Conservation (phyloP, 2,113 vertebrate genomes). For the Dendropsophus ebraccatus region DNA sequence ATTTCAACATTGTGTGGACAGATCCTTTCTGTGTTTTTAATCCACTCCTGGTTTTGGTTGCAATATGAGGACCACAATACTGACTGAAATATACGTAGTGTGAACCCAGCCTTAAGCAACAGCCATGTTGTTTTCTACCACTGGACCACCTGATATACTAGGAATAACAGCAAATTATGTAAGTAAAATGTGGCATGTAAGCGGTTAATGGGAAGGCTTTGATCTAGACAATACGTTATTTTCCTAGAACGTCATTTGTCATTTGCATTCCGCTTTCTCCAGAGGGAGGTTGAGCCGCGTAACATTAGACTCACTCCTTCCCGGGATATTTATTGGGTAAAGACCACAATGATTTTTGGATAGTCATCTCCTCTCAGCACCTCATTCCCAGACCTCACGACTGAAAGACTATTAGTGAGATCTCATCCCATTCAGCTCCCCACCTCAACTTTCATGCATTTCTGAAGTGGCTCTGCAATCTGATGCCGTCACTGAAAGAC, state of each 20-base stretch:
- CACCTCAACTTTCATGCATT: constrained; percentile 34
- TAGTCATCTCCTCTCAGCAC: constrained; percentile 21
- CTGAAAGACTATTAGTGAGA: constrained; percentile 17
- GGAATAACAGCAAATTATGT: no score
- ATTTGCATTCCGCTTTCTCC: constrained; percentile 20
- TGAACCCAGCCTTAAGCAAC: no score
- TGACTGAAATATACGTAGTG: no score
- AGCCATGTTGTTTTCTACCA: no score
- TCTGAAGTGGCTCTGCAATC: constrained; percentile 11
- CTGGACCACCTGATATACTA: neutral
- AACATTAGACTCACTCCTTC: constrained; percentile 2
- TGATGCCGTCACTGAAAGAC: constrained; percentile 18
- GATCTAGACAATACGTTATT: neutral
- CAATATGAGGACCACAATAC: no score
- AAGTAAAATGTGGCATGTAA: neutral
- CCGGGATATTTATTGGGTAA: neutral
- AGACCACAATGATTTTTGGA: constrained; percentile 16
- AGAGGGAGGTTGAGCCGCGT: neutral
- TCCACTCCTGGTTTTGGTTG: no score
- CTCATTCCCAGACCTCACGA: constrained; percentile 16
- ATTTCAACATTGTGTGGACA: no score
- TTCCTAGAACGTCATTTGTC: constrained; percentile 10
- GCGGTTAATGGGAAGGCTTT: neutral
- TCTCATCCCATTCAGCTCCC: constrained; percentile 19
- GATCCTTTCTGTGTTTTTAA: no score